Conservation (phyloP, 92 coral and sea anemone genomes). For the Umimayanthus kanabou region DNA sequence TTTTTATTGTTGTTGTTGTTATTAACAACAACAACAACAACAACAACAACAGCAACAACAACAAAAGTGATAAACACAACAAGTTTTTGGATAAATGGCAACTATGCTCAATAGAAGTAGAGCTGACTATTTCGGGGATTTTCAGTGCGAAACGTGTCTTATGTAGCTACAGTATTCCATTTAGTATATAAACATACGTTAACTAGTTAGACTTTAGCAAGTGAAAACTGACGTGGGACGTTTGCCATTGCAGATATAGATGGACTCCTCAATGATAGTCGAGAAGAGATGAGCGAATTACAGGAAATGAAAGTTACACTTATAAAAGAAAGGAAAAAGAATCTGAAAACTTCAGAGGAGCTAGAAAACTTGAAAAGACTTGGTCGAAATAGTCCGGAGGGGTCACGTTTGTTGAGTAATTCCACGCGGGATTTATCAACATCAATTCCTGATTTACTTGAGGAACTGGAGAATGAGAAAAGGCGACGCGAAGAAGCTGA, state of each 20-base stretch:
- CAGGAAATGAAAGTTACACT: slow-evolving; percentile 37
- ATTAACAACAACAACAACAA: too few relatives aligned
- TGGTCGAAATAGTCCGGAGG: slow-evolving; percentile 31
- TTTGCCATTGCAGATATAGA: slow-evolving; percentile 35
- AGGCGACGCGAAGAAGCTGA: slow-evolving; percentile 39
- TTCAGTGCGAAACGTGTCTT: too few relatives aligned
- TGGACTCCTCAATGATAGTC: slow-evolving; percentile 24
- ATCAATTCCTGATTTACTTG: slow-evolving; percentile 28
- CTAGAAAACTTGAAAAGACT: slow-evolving; percentile 16
- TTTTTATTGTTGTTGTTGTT: too few relatives aligned
- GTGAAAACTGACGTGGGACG: too few relatives aligned
- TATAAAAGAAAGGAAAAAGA: slow-evolving; percentile 37
- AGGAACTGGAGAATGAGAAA: slow-evolving; percentile 37
- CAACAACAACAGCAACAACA: too few relatives aligned
- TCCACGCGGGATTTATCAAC: slow-evolving; percentile 15
- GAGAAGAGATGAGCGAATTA: slow-evolving; percentile 34
- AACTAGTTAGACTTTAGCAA: too few relatives aligned
- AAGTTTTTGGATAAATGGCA: too few relatives aligned
- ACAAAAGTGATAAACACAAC: too few relatives aligned
- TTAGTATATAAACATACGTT: too few relatives aligned
- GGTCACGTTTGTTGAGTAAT: neutral
- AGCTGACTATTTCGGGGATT: too few relatives aligned
- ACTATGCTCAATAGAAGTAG: too few relatives aligned
- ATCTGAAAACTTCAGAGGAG: slow-evolving; percentile 11
- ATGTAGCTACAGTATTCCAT: too few relatives aligned